Base-by-base conservation (phyloP, 92 coral and sea anemone genomes). In the Paragorgia papillata region DNA sequence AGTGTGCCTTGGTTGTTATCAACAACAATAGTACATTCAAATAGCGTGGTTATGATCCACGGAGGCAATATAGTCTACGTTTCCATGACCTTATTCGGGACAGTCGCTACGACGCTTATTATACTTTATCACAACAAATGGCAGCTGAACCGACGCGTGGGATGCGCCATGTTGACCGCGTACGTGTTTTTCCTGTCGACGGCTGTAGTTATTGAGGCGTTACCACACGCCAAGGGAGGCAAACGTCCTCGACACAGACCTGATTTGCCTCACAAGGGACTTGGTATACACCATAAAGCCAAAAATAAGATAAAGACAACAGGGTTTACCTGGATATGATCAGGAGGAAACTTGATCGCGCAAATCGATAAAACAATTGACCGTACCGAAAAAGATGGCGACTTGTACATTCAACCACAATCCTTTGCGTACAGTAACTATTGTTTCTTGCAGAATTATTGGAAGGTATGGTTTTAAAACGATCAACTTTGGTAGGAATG, bases 1-100 rank as follows among this genome's bases (percentile, higher is more conserved):
- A 96, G 99, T 44, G 63, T 95, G 3, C 99, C 99, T 15, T 95
- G 99, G 99, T 75, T 95, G 73, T 84, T 95, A 56, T 96, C 99
- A 39, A 89, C 99, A 34, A 89, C 92, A 28, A 80, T 88, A 21
- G 95, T 95, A 49, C 99, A 95, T 25, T 97, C 97, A 18, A 84
- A 87, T 35, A 91, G 97, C 56, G 90, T 89, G 13, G 99, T 95
- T 32, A 71, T 95, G 2, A 95, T 95, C 54, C 97, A 95, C 54
- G 92, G 97, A 55, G 97, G 97, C 1, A 96, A 91, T 31, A 88
- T 91, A 17, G 85, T 95, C 13, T 95, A 95, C 67, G 87, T 91
- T 3, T 92, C 97, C 5, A 54, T 95, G 40, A 91, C 94, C 39
- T 75, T 95, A 24, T 95, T 95, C 48, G 99, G 99, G 2, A 95